phyloP scores from a whole-genome alignment of 30 jellyfish, hydroid and myxozoan genomes.

The Kudoa iwatai region DNA sequence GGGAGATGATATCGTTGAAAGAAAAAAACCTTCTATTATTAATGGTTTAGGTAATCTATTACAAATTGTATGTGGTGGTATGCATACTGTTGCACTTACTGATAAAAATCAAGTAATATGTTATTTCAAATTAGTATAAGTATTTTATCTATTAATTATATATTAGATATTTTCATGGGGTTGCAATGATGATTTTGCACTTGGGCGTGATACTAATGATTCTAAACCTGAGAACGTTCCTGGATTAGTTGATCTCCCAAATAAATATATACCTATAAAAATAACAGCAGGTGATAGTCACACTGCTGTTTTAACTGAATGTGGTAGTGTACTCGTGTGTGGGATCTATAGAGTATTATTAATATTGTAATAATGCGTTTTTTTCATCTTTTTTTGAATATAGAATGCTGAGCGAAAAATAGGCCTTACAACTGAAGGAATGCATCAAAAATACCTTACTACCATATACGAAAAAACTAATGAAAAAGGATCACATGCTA shows the following conservation, averaged over 20 bases:
- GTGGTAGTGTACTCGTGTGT: slow-evolving; percentile 69
- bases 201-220: slow-evolving; percentile 30
- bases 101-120: slow-evolving; percentile 21
- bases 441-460: neutral
- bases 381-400: too few species aligned
- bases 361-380: too few species aligned
- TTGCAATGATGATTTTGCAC: slow-evolving; percentile 95
- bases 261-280: slow-evolving; percentile 3
- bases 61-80: slow-evolving; percentile 87
- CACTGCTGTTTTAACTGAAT: slow-evolving; percentile 47
- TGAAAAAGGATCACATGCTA: slow-evolving; percentile 27
- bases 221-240: slow-evolving; percentile 11
- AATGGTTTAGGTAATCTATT: slow-evolving; percentile 10
- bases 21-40: slow-evolving; percentile 43
- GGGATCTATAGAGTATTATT: slow-evolving; percentile 14
- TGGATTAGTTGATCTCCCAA: slow-evolving; percentile 5
- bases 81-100: slow-evolving; percentile 74
- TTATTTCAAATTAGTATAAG: too few species aligned
- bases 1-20: slow-evolving; percentile 40
- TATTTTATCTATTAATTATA: neutral
- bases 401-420: too few species aligned
- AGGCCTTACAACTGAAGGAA: neutral
- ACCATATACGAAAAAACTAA: slow-evolving; percentile 5
- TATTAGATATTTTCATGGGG: slow-evolving; percentile 59
- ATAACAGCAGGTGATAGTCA: slow-evolving; percentile 72